phyloP scores from a whole-genome alignment of 2,113 vertebrate genomes.

The Arizona elegans region DNA sequence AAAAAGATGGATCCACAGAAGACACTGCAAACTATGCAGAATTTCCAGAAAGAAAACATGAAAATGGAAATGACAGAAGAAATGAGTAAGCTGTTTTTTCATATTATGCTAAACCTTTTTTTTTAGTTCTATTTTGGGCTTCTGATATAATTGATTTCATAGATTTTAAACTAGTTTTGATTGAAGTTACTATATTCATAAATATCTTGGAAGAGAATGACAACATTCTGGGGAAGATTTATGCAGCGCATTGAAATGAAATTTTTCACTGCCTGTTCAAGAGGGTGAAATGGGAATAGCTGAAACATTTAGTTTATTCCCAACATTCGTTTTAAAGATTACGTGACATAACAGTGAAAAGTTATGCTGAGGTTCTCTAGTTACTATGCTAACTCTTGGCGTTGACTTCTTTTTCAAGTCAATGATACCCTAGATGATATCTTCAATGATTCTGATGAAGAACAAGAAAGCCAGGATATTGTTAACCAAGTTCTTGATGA shows the following conservation, averaged over 20 bases:
- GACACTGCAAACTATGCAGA: slow-evolving; percentile 95
- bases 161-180: background rate
- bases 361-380: background rate
- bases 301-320: background rate
- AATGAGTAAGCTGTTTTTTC: slow-evolving; percentile 83
- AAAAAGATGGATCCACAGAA: slow-evolving; percentile 99
- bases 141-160: background rate
- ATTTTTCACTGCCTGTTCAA: background rate
- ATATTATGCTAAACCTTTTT: background rate
- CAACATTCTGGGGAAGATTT: background rate
- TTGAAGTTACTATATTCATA: background rate
- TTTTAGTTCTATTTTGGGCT: background rate
- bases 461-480: slow-evolving; percentile 96
- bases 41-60: slow-evolving; percentile 98
- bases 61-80: slow-evolving; percentile 99
- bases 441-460: slow-evolving; percentile 94
- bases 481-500: slow-evolving; percentile 97
- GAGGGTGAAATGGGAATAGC: background rate
- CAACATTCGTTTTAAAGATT: background rate
- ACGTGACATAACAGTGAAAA: background rate
- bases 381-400: background rate
- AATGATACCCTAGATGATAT: slow-evolving; percentile 95
- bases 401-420: slow-evolving; percentile 63
- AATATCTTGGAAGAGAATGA: background rate
- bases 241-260: background rate